Percentiles rank a stretch among this genome's conserved stretches.
These are phyloP conservation scores for Galendromus occidentalis DNA, from an alignment of 1,140 invertebrate genomes.

Conservation along the genomic window DNA sequence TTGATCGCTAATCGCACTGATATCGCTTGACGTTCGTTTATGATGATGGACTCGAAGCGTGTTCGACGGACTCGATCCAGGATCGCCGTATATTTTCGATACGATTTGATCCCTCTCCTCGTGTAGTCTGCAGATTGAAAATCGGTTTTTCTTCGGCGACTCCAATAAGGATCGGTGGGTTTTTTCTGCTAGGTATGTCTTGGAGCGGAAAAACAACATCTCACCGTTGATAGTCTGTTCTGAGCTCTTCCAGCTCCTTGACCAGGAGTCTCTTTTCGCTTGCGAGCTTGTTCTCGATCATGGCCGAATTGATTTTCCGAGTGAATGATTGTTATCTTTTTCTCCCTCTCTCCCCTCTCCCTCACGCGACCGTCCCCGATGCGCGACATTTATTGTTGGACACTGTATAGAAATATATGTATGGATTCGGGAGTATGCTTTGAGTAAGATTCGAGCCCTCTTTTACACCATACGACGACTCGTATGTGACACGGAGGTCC, in stretches of 20 bases:
- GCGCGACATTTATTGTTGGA: too few species aligned
- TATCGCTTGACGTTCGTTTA: conserved; percentile 32
- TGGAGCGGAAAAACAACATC: too few species aligned
- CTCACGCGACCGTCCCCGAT: too few species aligned
- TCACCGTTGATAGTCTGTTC: conserved; percentile 17
- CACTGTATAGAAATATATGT: too few species aligned
- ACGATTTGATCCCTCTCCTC: neutral
- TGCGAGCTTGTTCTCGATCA: conserved; percentile 34
- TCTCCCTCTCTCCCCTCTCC: too few species aligned
- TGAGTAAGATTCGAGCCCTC: too few species aligned
- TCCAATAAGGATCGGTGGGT: too few species aligned
- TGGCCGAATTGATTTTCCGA: conserved; percentile 24
- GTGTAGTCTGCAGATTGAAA: neutral
- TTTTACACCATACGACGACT: too few species aligned
- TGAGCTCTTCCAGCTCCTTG: conserved; percentile 23
- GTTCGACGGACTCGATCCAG: neutral
- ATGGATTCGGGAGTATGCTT: too few species aligned
- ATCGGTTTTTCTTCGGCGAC: too few species aligned
- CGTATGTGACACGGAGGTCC: neutral
- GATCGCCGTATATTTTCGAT: conserved; percentile 1
- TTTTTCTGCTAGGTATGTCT: too few species aligned
- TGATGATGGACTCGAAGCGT: conserved; percentile 18
- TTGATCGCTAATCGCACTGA: conserved; percentile 32
- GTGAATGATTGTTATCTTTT: neutral
- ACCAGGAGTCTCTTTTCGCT: conserved; percentile 40